Conservation (phyloP, 2,113 vertebrate genomes). For the Tangachromis dhanisi region DNA sequence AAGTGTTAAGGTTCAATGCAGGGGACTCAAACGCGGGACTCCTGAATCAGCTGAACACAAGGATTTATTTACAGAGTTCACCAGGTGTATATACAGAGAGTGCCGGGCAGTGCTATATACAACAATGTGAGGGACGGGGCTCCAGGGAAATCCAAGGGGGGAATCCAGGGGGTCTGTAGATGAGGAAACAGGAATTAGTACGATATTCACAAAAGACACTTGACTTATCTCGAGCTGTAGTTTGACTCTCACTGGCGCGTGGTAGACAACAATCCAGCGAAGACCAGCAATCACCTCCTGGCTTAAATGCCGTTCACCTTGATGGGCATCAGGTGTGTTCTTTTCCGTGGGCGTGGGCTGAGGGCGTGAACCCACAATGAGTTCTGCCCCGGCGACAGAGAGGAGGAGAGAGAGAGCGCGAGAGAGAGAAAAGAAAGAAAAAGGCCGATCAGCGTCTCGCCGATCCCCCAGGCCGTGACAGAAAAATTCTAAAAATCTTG, state of each 20-base stretch:
- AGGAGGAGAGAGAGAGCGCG: not conserved
- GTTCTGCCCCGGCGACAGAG: accelerated
- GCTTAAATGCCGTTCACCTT: too few species aligned
- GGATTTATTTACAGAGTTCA: too few species aligned
- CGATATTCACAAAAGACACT: not conserved
- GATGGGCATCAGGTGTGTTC: too few species aligned
- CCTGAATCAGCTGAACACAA: too few species aligned
- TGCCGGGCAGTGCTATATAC: too few species aligned
- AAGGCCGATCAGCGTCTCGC: not conserved
- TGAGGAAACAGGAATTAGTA: not conserved
- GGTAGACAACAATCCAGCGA: accelerated
- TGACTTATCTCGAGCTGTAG: not conserved
- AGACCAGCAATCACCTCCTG: not conserved
- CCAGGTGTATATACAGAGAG: too few species aligned
- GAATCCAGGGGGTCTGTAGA: too few species aligned
- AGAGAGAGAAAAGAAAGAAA: not conserved
- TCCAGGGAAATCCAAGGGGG: too few species aligned
- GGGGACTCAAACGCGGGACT: too few species aligned
- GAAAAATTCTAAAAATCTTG: not conserved
- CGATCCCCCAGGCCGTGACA: not conserved
- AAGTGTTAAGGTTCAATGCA: too few species aligned
- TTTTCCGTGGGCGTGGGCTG: accelerated
- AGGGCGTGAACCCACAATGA: not conserved
- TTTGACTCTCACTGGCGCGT: accelerated
- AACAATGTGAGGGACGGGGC: too few species aligned